phyloP scores from a whole-genome alignment of 2,797 vertebrate species.

The Manis javanica region DNA sequence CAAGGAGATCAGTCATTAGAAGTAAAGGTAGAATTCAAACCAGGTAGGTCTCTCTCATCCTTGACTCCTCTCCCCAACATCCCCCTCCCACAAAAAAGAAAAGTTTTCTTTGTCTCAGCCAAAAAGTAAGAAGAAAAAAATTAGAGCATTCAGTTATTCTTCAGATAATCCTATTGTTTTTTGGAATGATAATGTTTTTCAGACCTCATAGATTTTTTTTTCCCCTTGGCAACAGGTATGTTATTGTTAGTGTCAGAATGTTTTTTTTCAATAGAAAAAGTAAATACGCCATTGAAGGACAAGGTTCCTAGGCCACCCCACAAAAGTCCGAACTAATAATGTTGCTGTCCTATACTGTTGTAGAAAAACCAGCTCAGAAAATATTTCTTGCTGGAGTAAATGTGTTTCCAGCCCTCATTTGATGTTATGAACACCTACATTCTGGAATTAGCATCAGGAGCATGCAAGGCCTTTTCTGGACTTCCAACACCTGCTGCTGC shows the following conservation, averaged over 20 bases:
- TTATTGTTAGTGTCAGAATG: not conserved
- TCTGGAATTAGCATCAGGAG: not conserved
- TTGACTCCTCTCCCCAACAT: too few relatives aligned
- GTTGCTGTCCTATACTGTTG: not conserved
- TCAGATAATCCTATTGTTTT: not conserved
- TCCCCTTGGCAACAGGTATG: not conserved
- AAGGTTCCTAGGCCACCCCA: not conserved
- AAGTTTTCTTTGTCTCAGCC: not conserved
- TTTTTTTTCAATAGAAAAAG: slow-evolving; percentile 26
- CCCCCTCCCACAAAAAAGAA: too few relatives aligned
- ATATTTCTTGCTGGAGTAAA: not conserved
- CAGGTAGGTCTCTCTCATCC: not conserved
- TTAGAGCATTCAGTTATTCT: not conserved
- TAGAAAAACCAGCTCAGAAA: not conserved
- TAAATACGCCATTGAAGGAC: not conserved
- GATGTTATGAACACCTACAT: not conserved
- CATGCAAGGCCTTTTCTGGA: not conserved
- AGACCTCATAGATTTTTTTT: not conserved
- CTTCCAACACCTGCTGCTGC: not conserved
- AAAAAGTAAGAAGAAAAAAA: not conserved
- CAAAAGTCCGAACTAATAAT: not conserved
- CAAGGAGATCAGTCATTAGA: not conserved
- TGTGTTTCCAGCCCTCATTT: not conserved
- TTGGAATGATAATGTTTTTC: not conserved
- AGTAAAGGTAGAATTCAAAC: not conserved